Base-by-base conservation (phyloP, 2,888 invertebrate genomes). In the Cecidostiba fungosa region DNA sequence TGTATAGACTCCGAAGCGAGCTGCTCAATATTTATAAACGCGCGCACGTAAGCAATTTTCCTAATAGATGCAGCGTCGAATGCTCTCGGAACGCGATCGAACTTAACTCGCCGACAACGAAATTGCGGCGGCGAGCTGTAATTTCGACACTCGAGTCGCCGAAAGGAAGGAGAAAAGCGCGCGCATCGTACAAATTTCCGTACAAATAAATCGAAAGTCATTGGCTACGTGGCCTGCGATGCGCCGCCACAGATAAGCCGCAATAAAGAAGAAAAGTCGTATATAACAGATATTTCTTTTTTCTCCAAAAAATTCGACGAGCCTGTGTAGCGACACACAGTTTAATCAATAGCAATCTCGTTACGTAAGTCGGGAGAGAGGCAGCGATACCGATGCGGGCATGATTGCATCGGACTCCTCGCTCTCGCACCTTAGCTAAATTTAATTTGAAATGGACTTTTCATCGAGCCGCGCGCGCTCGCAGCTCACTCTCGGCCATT, bases 361-460 rank as follows among this genome's bases (percentile, higher is more conserved):
- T 81, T 74, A 62, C 69, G 39, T 26, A 47, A n/a, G 4, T 16
- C 72, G 36, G 39, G 14, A n/a, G n/a, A n/a, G n/a, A n/a, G n/a
- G n/a, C n/a, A n/a, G n/a, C n/a, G n/a, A n/a, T n/a, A n/a, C n/a
- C n/a, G n/a, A n/a, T 26, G 29, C n/a, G 47, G 12, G 47, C n/a
- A 26, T 74, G n/a, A 50, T 74, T 50, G 74, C 74, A 19, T 26
- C 19, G 74, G 36, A 19, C 36, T 16, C 3, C 72, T 6, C 47
- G 4, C 5, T 0, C 19, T 77, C 78, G 79, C 73, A 72, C 77
- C 76, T 69, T 72, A 50, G 77, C 80, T 80, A 86, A 84, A 86
- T 86, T 86, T 86, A 84, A 86, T 86, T 86, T 82, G 79, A 82
- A 85, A 85, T 74, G 76, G 85, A 69, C 81, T 79, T 86, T 86